A percentile compares a stretch with the other conserved stretches of the same genome.
These are phyloP conservation scores for Aulostomus chinensis DNA, from an alignment of 2,797 vertebrate genomes.

Conservation along the genomic window DNA sequence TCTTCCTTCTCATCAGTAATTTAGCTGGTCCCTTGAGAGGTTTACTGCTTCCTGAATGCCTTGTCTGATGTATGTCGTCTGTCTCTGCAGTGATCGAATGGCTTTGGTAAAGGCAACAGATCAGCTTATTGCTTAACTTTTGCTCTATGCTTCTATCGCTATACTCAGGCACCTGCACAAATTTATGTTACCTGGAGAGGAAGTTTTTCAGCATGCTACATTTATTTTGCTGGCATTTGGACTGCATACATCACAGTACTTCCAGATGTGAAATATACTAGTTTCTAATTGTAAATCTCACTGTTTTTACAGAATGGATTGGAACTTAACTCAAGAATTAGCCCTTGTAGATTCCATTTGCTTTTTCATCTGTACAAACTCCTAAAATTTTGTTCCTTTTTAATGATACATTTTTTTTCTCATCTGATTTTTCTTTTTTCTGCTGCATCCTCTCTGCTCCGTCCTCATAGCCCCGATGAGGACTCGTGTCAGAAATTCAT, in stretches of 20 bases:
- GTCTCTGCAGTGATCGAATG: constrained; percentile 35
- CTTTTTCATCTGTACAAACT: not conserved
- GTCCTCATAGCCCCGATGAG: constrained; percentile 87
- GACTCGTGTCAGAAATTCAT: constrained; percentile 99
- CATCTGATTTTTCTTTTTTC: not conserved
- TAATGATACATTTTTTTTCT: no score
- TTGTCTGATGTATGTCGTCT: constrained; percentile 18
- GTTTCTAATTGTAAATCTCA: constrained; percentile 31
- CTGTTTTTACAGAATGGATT: not conserved
- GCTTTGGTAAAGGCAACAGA: constrained; percentile 28
- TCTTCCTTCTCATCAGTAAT: constrained; percentile 60
- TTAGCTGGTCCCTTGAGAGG: constrained; percentile 26
- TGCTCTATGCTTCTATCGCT: constrained; percentile 48
- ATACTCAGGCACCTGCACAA: constrained; percentile 11
- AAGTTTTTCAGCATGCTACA: constrained; percentile 44
- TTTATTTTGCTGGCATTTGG: constrained; percentile 17
- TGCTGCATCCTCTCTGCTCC: constrained; percentile 7
- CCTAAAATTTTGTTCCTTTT: not conserved
- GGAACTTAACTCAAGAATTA: constrained; percentile 11
- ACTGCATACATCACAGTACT: constrained; percentile 12
- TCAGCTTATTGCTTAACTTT: constrained; percentile 52
- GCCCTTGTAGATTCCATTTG: constrained; percentile 4
- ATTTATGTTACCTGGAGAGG: constrained; percentile 5
- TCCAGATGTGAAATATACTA: constrained; percentile 40
- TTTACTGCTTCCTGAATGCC: constrained; percentile 55